Base-by-base conservation (phyloP, 2,888 invertebrate species). In the Chloromyia formosa region DNA sequence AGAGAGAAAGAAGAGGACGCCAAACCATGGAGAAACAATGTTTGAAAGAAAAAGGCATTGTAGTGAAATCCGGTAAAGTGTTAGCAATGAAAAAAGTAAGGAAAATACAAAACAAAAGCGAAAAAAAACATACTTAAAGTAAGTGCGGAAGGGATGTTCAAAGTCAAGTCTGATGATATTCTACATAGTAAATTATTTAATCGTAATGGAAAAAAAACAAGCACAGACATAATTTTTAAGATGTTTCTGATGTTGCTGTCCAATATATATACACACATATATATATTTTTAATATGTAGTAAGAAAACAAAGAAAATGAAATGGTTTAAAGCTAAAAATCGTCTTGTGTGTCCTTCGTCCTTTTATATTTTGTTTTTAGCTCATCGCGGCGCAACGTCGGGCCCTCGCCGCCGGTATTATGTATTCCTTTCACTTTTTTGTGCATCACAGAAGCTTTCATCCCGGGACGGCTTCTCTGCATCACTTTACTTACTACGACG, bases 141-240 rank as follows among this genome's bases (percentile, higher is more conserved):
- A 64, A 54, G 54, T 54, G 64, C 45, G 56, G 20, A 22, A 66
- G 53, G 58, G 64, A 68, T 62, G 74, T 74, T 62, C 53, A 62
- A 73, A 49, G 49, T 76, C 49, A 76, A 76, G 72, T 74, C 74
- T 76, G 76, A 76, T 71, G 73, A 74, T 68, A 76, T 72, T 74
- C 66, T 72, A 76, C 60, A 74, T 58, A 76, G 61, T 71, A 73
- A 75, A 74, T 74, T 74, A 76, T 76, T 74, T 68, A 74, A 35
- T 4, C 27, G 27, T 35, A 35, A 35, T 35, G 2, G 7, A 35
- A 76, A 76, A 61, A 71, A 81, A 83, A 84, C 84, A 85, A 81
- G 87, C 49, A 71, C 27, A 71, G 40, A 56, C 71, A 58, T 71
- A 71, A 71, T 71, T 58, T 58, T 71, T 71, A 71, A 71, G 71